Conservation (phyloP, 2,888 invertebrate genomes). For the Dinocampus coccinellae region DNA sequence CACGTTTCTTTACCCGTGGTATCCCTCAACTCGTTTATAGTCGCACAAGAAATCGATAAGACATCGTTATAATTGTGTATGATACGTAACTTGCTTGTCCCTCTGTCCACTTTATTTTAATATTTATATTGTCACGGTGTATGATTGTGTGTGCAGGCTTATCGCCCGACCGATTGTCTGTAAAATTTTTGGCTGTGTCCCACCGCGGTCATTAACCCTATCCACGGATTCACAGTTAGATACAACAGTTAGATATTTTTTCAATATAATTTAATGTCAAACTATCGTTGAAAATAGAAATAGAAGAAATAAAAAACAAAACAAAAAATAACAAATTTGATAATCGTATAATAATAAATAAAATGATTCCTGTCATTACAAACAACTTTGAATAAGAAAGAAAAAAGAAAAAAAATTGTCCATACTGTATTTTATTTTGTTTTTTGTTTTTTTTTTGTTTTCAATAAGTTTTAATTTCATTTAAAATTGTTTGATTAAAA, state of each 20-base stretch:
- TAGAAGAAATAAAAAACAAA: no score
- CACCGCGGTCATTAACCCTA: slow-evolving; percentile 42
- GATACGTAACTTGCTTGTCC: not conserved
- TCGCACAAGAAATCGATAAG: slow-evolving; percentile 41
- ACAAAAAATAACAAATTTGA: no score
- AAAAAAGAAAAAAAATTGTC: no score
- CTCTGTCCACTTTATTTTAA: not conserved
- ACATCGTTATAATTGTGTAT: not conserved
- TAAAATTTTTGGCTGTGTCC: slow-evolving; percentile 36
- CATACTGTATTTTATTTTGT: no score
- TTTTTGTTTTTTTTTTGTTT: no score
- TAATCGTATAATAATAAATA: no score
- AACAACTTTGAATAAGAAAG: no score
- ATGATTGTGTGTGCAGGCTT: slow-evolving; percentile 22
- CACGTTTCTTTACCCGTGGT: slow-evolving; percentile 18
- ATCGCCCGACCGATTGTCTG: slow-evolving; percentile 31
- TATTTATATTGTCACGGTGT: slow-evolving; percentile 7
- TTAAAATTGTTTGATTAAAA: no score
- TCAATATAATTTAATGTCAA: no score
- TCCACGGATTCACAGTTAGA: slow-evolving; percentile 16
- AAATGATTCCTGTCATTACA: no score
- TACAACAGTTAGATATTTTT: slow-evolving; percentile 3
- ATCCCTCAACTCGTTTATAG: slow-evolving; percentile 14
- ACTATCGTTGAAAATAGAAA: no score
- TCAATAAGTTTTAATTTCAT: no score